Evolutionary conservation across 2,888 invertebrate genomes (phyloP).

Genomic region (Agrilus cyanescens): DNA sequence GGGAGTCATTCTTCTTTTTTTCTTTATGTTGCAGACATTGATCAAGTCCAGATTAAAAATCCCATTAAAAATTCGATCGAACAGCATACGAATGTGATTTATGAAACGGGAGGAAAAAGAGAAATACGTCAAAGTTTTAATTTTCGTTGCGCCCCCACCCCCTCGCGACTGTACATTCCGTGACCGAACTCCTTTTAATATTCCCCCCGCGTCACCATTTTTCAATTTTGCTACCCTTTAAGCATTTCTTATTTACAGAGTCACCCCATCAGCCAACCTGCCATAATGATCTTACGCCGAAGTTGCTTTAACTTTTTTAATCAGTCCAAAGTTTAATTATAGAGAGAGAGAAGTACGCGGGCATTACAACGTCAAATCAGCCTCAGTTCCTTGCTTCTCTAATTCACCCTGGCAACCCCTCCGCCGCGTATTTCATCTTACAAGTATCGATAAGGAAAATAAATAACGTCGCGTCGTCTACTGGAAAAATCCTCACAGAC

Average conservation of each 20-base stretch:
- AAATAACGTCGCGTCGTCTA: not conserved
- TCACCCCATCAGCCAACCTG: constrained; percentile 16
- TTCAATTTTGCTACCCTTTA: constrained; percentile 25
- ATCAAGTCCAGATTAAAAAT: no score
- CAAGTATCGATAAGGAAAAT: not conserved
- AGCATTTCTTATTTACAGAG: constrained; percentile 27
- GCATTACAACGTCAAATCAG: no score
- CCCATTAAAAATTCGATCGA: no score
- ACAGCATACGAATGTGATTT: no score
- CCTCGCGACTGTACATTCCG: constrained; percentile 19
- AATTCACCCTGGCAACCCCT: constrained; percentile 4
- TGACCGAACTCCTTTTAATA: constrained; percentile 22
- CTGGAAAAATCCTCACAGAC: no score
- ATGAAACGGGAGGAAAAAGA: no score
- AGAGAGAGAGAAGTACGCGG: constrained; percentile 12
- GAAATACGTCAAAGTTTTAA: no score
- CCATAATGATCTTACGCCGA: constrained; percentile 27
- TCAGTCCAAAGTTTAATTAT: constrained; percentile 28
- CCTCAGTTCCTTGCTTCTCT: constrained; percentile 11
- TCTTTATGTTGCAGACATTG: no score
- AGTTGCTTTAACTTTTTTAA: constrained; percentile 29
- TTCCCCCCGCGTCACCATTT: constrained; percentile 23
- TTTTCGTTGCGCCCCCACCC: no score
- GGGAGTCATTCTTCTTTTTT: no score
- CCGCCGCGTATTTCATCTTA: no score